Evolutionary conservation across 2,888 invertebrate genomes (phyloP), one percentile per base, ranked within the genome.

Genomic region (Drosophila nr. perissopoda): DNA sequence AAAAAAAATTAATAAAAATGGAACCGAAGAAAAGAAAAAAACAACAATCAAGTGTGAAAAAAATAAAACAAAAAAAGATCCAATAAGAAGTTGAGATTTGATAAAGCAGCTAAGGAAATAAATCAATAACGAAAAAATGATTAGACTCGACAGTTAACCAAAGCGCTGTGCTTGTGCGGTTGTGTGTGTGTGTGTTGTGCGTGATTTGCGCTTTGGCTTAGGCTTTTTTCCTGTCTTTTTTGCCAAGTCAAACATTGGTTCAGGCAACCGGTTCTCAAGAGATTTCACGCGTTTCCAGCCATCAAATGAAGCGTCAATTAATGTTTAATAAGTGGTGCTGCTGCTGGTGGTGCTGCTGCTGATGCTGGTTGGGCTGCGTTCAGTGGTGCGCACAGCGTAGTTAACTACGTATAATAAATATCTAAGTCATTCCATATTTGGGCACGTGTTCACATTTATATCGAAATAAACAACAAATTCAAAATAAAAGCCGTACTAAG

Each of bases 21-120:
- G 51, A 53, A 46, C 25, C 4, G 13, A 46, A 51, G 8, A 62
- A 62, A 53, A 62, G 33, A 56, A 56, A 56, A 56, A 59, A 33
- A 33, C 25, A 54, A 60, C 54, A 69, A 46, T 16, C 8, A 58
- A 40, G 61, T 66, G 57, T 66, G 59, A 77, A 69, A 51, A 63
- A 31, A 49, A 38, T 18, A 34, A 63, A n/a, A 36, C 49, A 68
- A 42, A 42, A 42, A 10, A n/a, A n/a, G n/a, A 40, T n/a, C 6
- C 21, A 13, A 51, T 49, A 61, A 65, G 60, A 85, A 61, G 56
- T 61, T 36, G 53, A 18, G 49, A 61, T 68, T 61, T 70, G 85
- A 82, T 84, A 76, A 85, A 89, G 60, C 81, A 83, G 78, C 88
- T 82, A 85, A 89, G 77, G 75, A 90, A 90, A 86, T 88, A 86